Evolutionary conservation across 2,888 invertebrate species (phyloP), one percentile per base, ranked within the genome.

Genomic region (Thera obeliscata): DNA sequence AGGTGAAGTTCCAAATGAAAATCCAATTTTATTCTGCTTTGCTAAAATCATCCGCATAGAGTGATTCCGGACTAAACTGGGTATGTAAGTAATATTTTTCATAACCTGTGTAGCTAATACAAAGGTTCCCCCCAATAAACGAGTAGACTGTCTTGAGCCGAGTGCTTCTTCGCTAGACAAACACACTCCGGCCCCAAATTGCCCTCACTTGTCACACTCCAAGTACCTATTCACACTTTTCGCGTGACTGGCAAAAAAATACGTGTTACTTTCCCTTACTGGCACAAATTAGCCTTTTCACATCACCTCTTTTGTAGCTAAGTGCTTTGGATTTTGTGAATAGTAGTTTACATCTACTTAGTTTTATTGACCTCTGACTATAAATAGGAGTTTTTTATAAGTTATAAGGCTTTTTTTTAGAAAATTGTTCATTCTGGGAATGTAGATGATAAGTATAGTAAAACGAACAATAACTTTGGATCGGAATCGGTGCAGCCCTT

Each of bases 131-230:
- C 43, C 9, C 43, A 9, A 46, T 46, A 41, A 41, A 41, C 41
- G 41, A 41, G 43, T 46, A 46, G 61, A 56, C 56, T 55, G 61
- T 67, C 66, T 69, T 59, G 63, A 58, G 65, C 61, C 54, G 48
- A 71, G 70, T 73, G 63, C 72, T 73, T 74, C 73, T 74, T 76
- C 78, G 74, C 78, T 81, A 80, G 74, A 78, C 82, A 88, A 89
- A 89, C 87, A 87, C 85, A 86, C 79, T 54, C 54, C 77, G 82
- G 81, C 81, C 84, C 86, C 77, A 84, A 86, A 89, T 88, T 85
- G 81, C 82, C 84, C 85, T 46, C 43, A 46, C 43, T 86, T 86
- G 87, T 87, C 87, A 83, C 82, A 83, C 82, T 66, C 58, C 46
- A 80, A 71, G 70, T 71, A 76, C 71, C 74, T 77, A 78, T 82